A percentile compares a stretch with the other conserved stretches of the same genome.
These are phyloP conservation scores for Zele albiditarsus DNA, from an alignment of 2,888 invertebrate genomes.

Conservation along the genomic window DNA sequence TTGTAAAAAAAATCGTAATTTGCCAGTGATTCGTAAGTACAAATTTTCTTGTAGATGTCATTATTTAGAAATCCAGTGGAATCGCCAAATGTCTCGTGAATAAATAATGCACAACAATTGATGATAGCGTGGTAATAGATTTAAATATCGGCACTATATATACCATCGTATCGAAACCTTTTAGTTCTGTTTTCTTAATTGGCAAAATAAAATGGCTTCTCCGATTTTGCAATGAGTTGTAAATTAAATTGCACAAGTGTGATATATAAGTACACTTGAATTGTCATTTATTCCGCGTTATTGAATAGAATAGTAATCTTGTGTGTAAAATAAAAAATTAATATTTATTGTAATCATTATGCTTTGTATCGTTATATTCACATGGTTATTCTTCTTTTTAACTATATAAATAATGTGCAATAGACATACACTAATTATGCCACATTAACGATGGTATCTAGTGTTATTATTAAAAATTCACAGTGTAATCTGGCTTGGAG, in stretches of 20 bases:
- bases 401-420: not conserved
- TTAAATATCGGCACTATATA: conserved; percentile 1
- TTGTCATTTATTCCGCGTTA: not conserved
- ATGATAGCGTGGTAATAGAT: too few relatives aligned
- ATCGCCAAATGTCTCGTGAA: too few relatives aligned
- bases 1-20: not conserved
- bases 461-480: not conserved
- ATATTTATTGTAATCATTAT: not conserved
- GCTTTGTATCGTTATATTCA: not conserved
- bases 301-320: not conserved
- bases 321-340: not conserved
- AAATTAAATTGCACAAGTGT: conserved; percentile 11
- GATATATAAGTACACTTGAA: not conserved
- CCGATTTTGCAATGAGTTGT: not conserved
- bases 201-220: conserved; percentile 10
- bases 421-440: not conserved
- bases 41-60: not conserved
- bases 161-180: conserved; percentile 11
- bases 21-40: not conserved
- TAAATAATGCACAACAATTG: too few relatives aligned
- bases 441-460: not conserved
- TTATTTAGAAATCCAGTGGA: too few relatives aligned
- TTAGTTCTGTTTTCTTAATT: not conserved
- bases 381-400: not conserved
- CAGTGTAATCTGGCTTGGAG: not conserved